Evolutionary conservation across 2,797 vertebrate species (phyloP).

Genomic region (Ataeniobius toweri): DNA sequence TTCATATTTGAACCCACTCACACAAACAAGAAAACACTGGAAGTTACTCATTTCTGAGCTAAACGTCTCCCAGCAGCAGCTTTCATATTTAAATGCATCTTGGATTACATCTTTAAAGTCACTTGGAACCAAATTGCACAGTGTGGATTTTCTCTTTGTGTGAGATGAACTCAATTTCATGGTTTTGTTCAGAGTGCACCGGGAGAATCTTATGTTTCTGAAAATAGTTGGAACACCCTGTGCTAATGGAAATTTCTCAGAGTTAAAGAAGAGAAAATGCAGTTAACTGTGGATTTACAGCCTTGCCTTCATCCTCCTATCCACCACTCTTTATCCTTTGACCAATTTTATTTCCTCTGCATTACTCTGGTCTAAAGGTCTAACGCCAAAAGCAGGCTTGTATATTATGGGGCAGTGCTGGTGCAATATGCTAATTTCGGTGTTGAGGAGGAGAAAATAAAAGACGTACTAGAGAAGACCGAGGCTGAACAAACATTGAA

Average conservation of each 20-base stretch:
- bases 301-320: slow-evolving; percentile 65
- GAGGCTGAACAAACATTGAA: not conserved
- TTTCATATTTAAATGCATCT: slow-evolving; percentile 56
- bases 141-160: slow-evolving; percentile 54
- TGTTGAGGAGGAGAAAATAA: slow-evolving; percentile 20
- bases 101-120: slow-evolving; percentile 25
- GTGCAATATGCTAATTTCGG: slow-evolving; percentile 45
- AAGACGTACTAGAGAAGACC: not conserved
- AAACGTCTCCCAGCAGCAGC: slow-evolving; percentile 14
- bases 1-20: not conserved
- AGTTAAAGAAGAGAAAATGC: slow-evolving; percentile 59
- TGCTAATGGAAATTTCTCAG: too few species aligned
- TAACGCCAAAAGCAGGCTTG: slow-evolving; percentile 42
- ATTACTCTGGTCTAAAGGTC: slow-evolving; percentile 41
- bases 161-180: slow-evolving; percentile 60
- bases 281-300: slow-evolving; percentile 64
- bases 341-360: slow-evolving; percentile 26
- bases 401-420: slow-evolving; percentile 37
- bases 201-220: slow-evolving; percentile 63
- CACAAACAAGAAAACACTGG: slow-evolving; percentile 9
- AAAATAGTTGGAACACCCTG: slow-evolving; percentile 74
- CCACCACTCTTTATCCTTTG: slow-evolving; percentile 36
- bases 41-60: slow-evolving; percentile 24
- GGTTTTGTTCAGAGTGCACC: slow-evolving; percentile 51
- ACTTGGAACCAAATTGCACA: slow-evolving; percentile 42